phyloP scores from a whole-genome alignment of 2,797 vertebrate genomes.

The Xenops minutus region DNA sequence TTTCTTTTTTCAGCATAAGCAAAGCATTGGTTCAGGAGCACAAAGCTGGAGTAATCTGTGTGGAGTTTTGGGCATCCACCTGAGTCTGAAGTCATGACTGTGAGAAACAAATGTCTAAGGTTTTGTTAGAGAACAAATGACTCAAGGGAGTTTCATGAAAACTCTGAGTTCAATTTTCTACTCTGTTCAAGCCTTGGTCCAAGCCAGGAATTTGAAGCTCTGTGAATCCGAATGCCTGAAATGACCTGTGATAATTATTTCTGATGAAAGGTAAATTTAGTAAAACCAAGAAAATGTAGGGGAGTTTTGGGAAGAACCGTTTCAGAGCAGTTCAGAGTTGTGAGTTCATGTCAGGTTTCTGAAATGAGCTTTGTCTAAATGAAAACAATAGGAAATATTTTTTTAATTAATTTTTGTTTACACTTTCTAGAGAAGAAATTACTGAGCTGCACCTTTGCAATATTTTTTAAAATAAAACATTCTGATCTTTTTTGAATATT shows the following conservation, averaged over 20 bases:
- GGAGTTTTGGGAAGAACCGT: not conserved
- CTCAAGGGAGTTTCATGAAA: not conserved
- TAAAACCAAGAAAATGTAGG: not conserved
- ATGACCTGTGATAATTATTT: not conserved
- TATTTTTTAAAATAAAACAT: not conserved
- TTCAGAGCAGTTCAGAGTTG: not conserved
- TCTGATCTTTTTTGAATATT: fast-evolving
- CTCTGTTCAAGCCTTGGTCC: not conserved
- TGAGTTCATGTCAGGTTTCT: not conserved
- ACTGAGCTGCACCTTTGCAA: not conserved
- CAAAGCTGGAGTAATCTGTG: not conserved
- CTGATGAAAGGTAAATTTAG: not conserved
- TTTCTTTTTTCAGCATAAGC: not conserved
- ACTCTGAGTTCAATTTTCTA: not conserved
- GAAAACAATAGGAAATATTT: not conserved
- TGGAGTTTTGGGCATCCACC: not conserved
- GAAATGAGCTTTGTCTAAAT: not conserved
- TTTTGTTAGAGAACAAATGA: not conserved
- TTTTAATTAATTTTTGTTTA: not conserved
- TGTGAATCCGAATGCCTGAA: not conserved
- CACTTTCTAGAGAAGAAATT: not conserved
- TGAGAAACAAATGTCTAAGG: not conserved
- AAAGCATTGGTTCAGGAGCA: not conserved
- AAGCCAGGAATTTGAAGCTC: not conserved
- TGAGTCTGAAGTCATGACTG: not conserved